A percentile compares a stretch with the other conserved stretches of the same genome.
Conservation (phyloP, 2,797 vertebrate genomes). For the Thaleichthys pacificus region DNA sequence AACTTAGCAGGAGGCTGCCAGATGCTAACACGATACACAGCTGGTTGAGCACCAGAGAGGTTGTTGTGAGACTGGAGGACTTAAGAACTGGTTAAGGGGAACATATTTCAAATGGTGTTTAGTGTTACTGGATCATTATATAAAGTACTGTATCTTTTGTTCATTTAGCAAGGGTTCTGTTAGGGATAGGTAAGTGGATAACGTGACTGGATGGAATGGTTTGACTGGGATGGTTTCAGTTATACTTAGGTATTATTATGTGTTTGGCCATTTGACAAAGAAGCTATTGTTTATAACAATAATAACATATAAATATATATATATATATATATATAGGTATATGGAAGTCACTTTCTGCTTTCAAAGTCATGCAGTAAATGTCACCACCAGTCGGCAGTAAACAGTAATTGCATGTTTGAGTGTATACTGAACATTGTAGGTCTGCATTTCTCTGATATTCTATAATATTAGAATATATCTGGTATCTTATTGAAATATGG, state of each 20-base stretch:
- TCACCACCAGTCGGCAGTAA: not conserved
- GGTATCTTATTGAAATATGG: not conserved
- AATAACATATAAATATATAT: no score
- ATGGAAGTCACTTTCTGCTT: not conserved
- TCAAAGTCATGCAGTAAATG: not conserved
- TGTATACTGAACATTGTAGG: not conserved
- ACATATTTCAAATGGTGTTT: not conserved
- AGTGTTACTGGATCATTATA: not conserved
- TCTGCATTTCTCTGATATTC: not conserved
- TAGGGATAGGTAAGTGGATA: not conserved
- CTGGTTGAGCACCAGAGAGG: slow-evolving; percentile 6
- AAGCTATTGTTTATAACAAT: no score
- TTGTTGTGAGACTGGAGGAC: not conserved
- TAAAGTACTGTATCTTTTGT: not conserved
- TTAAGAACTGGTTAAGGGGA: not conserved
- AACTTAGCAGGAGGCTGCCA: slow-evolving; percentile 11
- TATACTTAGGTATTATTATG: no score
- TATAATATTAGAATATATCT: no score
- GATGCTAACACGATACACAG: slow-evolving; percentile 17
- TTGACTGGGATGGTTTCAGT: no score
- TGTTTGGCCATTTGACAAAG: no score
- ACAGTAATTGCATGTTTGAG: not conserved
- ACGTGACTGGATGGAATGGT: no score
- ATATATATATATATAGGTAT: no score
- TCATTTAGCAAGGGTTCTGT: not conserved